Evolutionary conservation across 2,888 invertebrate species (phyloP).

Genomic region (Boloria euphrosyne): DNA sequence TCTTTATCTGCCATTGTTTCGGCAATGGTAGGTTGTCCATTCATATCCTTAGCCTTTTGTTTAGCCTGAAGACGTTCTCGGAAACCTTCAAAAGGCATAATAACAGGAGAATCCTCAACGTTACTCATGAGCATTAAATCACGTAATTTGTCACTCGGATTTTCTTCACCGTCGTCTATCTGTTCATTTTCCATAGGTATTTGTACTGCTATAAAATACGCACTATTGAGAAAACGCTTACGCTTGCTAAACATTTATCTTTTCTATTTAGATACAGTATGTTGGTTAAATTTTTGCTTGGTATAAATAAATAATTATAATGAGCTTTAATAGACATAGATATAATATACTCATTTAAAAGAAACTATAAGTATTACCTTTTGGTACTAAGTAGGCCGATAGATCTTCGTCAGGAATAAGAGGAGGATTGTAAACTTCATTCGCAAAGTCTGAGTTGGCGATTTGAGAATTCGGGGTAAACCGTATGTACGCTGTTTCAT

Average conservation of each 20-base stretch:
- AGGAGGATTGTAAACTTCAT: constrained; percentile 90
- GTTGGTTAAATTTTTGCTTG: background rate
- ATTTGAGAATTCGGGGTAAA: constrained; percentile 87
- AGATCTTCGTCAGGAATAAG: constrained; percentile 75
- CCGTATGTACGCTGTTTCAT: constrained; percentile 89
- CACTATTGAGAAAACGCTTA: too few species aligned
- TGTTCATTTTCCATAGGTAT: constrained; percentile 44
- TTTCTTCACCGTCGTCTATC: constrained; percentile 50
- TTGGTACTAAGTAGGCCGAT: constrained; percentile 54
- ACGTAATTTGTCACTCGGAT: constrained; percentile 68
- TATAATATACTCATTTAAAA: constrained; percentile 7
- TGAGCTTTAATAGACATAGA: background rate
- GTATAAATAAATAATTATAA: background rate
- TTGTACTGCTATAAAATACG: constrained; percentile 22
- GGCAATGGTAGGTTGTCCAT: constrained; percentile 45
- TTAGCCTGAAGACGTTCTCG: constrained; percentile 70
- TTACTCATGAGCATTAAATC: constrained; percentile 65
- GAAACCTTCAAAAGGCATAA: constrained; percentile 72
- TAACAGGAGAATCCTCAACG: constrained; percentile 63
- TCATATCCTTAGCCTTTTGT: constrained; percentile 49
- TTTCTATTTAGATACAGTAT: background rate
- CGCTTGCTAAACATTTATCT: background rate
- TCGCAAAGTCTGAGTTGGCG: constrained; percentile 87
- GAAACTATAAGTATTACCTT: constrained; percentile 51
- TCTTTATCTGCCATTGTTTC: constrained; percentile 58